Percentiles rank a stretch among this genome's conserved stretches.
Conservation (phyloP, 2,797 vertebrate genomes). For the Atherinosoma microstoma region DNA sequence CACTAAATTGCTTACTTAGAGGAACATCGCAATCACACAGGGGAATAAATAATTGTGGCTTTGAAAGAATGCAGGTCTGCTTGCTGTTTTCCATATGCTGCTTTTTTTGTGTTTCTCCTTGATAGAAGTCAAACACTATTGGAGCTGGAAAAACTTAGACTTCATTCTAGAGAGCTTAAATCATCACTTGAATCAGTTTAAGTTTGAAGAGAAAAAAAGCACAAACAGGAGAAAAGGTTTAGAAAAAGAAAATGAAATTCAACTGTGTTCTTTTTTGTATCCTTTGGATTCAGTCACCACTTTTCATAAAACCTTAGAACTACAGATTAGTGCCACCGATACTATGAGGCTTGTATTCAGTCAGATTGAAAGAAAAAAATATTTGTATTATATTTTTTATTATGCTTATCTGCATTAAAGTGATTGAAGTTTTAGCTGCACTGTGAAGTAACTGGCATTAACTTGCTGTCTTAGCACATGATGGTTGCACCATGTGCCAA, state of each 20-base stretch:
- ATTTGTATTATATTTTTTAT: too few relatives aligned
- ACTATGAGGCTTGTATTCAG: not conserved
- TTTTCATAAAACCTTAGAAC: not conserved
- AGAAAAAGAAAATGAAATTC: constrained; percentile 25
- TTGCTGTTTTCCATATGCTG: constrained; percentile 74
- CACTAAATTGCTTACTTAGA: constrained; percentile 47
- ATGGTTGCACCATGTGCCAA: not conserved
- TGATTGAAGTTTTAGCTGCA: not conserved
- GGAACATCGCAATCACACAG: constrained; percentile 43
- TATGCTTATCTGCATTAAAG: not conserved
- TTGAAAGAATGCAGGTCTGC: constrained; percentile 62
- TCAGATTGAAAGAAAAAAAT: not conserved
- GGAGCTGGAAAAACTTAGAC: constrained; percentile 82
- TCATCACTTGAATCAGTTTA: constrained; percentile 67
- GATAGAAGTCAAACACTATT: constrained; percentile 76
- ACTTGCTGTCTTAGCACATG: not conserved
- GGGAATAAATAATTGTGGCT: constrained; percentile 32
- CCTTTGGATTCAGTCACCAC: not conserved
- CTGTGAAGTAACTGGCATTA: not conserved
- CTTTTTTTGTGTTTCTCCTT: constrained; percentile 61
- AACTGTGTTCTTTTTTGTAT: not conserved
- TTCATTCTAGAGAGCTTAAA: constrained; percentile 81
- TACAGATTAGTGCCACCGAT: not conserved
- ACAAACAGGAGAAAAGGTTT: constrained; percentile 17
- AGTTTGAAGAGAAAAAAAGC: constrained; percentile 38